A percentile compares a stretch with the other conserved stretches of the same genome.
Evolutionary conservation across 2,888 invertebrate species (phyloP).

Genomic region (Coleophora flavipennella): DNA sequence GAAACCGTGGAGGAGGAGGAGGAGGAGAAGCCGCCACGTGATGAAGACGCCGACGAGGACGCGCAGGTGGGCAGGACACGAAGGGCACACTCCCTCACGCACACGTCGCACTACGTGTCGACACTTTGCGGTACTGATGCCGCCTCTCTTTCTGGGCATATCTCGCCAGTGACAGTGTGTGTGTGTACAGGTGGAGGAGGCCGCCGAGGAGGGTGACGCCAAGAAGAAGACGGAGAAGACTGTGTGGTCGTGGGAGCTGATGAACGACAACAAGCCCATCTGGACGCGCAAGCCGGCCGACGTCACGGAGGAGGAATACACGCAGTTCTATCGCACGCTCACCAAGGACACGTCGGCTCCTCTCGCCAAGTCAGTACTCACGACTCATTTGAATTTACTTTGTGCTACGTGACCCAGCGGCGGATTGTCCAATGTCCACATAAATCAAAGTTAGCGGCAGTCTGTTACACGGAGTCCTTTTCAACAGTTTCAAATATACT

Average conservation of each 20-base stretch:
- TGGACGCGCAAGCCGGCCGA: conserved; percentile 95
- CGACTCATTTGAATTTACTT: background rate
- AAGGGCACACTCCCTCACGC: background rate
- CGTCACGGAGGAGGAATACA: conserved; percentile 91
- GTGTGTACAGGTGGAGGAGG: conserved; percentile 79
- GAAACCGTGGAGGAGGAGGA: conserved; percentile 81
- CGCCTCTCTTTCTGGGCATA: no score
- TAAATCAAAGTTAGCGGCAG: no score
- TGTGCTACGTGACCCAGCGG: no score
- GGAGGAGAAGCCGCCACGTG: conserved; percentile 47
- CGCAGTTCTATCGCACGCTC: conserved; percentile 94
- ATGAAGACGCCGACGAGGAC: conserved; percentile 37
- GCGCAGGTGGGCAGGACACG: conserved; percentile 49
- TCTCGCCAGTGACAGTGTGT: no score
- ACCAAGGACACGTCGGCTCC: conserved; percentile 92
- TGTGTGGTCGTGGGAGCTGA: conserved; percentile 97
- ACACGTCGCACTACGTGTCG: no score
- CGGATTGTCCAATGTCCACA: no score
- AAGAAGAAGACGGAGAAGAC: conserved; percentile 96
- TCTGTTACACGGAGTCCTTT: no score
- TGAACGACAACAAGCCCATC: conserved; percentile 98
- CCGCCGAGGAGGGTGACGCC: conserved; percentile 75
- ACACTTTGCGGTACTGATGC: no score
- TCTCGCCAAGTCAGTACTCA: conserved; percentile 72
- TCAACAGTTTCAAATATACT: no score